Conservation (phyloP, 2,113 vertebrate species). For the Limnothrissa miodon region DNA sequence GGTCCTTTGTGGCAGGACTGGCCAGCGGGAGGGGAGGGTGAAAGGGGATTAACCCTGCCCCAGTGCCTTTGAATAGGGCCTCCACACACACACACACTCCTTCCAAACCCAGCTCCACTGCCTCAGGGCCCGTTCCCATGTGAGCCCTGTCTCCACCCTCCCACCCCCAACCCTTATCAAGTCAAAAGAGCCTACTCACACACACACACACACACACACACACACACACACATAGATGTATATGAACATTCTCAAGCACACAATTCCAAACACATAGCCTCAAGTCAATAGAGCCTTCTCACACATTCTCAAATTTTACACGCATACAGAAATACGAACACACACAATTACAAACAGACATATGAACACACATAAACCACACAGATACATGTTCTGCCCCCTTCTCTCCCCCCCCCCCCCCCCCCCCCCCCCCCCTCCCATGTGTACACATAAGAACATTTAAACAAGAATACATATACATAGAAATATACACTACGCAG, state of each 20-base stretch:
- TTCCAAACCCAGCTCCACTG: not conserved
- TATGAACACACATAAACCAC: too few species aligned
- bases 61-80: constrained; percentile 68
- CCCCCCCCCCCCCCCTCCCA: not conserved
- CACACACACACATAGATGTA: not conserved
- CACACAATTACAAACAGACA: too few species aligned
- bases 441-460: not conserved
- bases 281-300: not conserved
- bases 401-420: not conserved
- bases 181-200: constrained; percentile 37
- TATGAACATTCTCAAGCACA: not conserved
- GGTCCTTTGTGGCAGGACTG: constrained; percentile 59
- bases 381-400: not conserved
- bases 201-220: constrained; percentile 21
- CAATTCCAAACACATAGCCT: constrained; percentile 1
- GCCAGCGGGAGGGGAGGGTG: constrained; percentile 65
- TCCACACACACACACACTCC: constrained; percentile 21
- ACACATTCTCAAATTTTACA: constrained; percentile 13
- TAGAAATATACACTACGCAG: not conserved
- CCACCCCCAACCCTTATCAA: constrained; percentile 41
- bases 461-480: not conserved
- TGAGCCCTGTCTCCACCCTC: constrained; percentile 47
- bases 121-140: constrained; percentile 61
- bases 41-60: constrained; percentile 75
- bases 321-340: not conserved